Evolutionary conservation across 2,888 invertebrate species (phyloP), one percentile per base, ranked within the genome.

Genomic region (Aphrophora alni): DNA sequence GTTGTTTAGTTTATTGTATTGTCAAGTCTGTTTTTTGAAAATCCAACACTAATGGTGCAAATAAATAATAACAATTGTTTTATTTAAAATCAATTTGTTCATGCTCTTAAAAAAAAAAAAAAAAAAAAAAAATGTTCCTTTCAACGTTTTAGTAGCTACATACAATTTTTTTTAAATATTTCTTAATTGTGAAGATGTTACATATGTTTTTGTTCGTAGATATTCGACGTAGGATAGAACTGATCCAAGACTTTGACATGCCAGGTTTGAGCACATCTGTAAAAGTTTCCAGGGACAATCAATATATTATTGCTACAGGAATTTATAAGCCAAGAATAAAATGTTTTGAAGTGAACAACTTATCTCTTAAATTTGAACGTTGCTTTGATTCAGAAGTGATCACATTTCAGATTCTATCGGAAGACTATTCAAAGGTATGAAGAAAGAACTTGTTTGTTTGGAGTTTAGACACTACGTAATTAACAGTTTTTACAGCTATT

Each of bases 231-330:
- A 91, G 98, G 87, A 97, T 99, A 85, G 97, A 99, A 89, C 92
- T 99, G 69, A 96, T 99, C 84, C 99, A 99, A 89, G 99, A 99
- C 87, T 99, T 99, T 91, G 97, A 98, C 85, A 99, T 99, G 99
- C 99, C 99, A 28, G 97, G 94, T 75, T 92, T 99, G 0, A 97
- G 98, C 87, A 95, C 94, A 24, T 93, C 93, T 77, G 91, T 99
- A 27, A 91, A 93, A 86, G 92, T 97, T 83, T 96, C 98, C 10
- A 94, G 92, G 85, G 98, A 99, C 90, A 95, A 96, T 24, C 95
- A 98, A 84, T 98, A 95, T 87, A 93, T 99, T 82, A 90, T 98
- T 87, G 95, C 96, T 0, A 94, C 98, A 44, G 99, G 99, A 74
- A 95, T 95, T 83, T 99, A 99, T 88, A 99, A 99, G 87, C 99